These are phyloP conservation scores for Mus minutoides DNA, from an alignment of 2,797 vertebrate genomes.

Conservation along the genomic window DNA sequence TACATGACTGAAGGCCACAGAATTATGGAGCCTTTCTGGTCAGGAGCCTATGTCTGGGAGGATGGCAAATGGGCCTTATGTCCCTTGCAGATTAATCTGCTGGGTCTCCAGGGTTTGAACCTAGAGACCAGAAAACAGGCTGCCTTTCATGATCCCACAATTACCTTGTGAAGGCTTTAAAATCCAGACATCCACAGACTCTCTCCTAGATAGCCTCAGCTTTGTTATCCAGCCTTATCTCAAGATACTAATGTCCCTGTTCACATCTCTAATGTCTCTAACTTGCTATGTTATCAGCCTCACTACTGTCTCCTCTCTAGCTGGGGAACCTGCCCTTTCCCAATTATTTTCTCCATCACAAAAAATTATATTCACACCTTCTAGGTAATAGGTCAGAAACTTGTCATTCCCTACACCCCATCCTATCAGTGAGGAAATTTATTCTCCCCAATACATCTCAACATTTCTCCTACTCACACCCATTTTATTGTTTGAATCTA, in stretches of 20 bases:
- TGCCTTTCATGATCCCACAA: no score
- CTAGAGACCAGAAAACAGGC: no score
- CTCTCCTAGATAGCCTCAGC: not conserved
- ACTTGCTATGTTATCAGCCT: not conserved
- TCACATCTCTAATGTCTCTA: not conserved
- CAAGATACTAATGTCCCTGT: not conserved
- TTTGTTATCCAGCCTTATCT: not conserved
- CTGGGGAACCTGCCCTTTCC: not conserved
- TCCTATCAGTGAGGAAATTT: not conserved
- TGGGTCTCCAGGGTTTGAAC: no score
- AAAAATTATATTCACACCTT: not conserved
- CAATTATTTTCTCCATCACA: not conserved
- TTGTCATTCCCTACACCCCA: not conserved
- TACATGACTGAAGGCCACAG: no score
- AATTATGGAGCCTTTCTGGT: no score
- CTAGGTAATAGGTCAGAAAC: not conserved
- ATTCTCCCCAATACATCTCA: not conserved
- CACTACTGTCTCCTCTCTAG: not conserved
- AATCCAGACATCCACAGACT: not conserved
- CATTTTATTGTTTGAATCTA: not conserved
- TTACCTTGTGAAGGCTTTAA: not conserved
- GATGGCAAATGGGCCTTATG: no score
- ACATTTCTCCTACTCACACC: not conserved
- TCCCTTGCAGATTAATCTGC: no score
- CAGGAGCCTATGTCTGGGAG: no score